A percentile compares a stretch with the other conserved stretches of the same genome.
phyloP scores from a whole-genome alignment of 2,113 vertebrate genomes.

The Poeciliopsis retropinna region DNA sequence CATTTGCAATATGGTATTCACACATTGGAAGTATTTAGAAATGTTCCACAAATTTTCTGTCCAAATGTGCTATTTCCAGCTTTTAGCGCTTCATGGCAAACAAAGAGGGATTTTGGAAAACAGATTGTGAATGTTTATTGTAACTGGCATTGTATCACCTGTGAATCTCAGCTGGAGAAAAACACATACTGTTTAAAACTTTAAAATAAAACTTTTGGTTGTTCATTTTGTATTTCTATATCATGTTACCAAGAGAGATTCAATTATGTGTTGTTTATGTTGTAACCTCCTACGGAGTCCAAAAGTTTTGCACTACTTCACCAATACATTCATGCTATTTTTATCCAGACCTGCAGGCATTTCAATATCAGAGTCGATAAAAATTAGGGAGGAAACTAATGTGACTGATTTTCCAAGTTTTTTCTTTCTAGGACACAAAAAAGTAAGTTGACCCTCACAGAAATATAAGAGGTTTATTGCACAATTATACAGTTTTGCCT shows the following conservation, averaged over 20 bases:
- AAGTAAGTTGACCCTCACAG: no score
- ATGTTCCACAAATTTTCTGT: background rate
- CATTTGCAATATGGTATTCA: background rate
- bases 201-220: background rate
- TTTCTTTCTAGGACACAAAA: no score
- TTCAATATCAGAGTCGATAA: background rate
- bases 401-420: no score
- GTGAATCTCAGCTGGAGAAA: slow-evolving; percentile 18
- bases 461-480: no score
- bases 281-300: no score
- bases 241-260: no score
- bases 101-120: slow-evolving; percentile 14
- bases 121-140: slow-evolving; percentile 14
- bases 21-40: background rate
- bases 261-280: no score
- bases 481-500: no score
- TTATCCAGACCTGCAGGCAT: background rate
- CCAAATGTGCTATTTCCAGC: slow-evolving; percentile 1
- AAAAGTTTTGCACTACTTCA: no score
- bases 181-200: slow-evolving; percentile 1
- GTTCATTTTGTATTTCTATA: background rate
- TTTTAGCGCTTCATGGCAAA: slow-evolving; percentile 10
- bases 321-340: no score
- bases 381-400: no score
- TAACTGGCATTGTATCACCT: slow-evolving; percentile 23